Evolutionary conservation across 2,113 vertebrate genomes (phyloP).

Genomic region (Candoia aspera): DNA sequence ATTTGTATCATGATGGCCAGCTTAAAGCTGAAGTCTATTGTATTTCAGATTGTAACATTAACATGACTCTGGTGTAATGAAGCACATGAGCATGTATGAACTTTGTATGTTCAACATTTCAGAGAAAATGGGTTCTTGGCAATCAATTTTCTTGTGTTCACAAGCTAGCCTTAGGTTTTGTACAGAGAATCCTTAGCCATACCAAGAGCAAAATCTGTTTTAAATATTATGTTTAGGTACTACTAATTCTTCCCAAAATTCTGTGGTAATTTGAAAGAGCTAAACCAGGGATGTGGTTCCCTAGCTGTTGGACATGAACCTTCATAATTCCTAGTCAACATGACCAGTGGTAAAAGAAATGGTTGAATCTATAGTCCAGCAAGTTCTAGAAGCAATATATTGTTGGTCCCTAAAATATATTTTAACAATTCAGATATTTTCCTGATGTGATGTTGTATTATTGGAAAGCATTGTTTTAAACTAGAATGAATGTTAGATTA

Average conservation of each 20-base stretch:
- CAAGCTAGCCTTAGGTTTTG: background rate
- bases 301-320: background rate
- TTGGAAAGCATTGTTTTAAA: slow-evolving; percentile 46
- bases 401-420: background rate
- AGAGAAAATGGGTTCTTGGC: background rate
- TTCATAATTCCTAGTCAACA: background rate
- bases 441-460: slow-evolving; percentile 13
- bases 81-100: background rate
- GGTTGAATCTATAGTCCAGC: background rate
- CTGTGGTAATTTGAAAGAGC: background rate
- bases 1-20: background rate
- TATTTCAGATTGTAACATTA: slow-evolving; percentile 26
- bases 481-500: slow-evolving; percentile 58
- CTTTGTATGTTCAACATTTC: background rate
- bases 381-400: background rate
- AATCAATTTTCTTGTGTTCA: slow-evolving; percentile 2
- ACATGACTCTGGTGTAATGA: background rate
- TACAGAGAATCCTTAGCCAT: background rate
- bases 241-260: background rate
- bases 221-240: slow-evolving; percentile 24
- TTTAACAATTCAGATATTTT: background rate
- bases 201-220: rapidly evolving
- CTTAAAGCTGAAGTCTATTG: background rate
- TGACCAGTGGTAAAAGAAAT: background rate
- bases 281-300: background rate